Conservation (phyloP, 1,140 invertebrate genomes). For the Chrysomallon squamiferum region DNA sequence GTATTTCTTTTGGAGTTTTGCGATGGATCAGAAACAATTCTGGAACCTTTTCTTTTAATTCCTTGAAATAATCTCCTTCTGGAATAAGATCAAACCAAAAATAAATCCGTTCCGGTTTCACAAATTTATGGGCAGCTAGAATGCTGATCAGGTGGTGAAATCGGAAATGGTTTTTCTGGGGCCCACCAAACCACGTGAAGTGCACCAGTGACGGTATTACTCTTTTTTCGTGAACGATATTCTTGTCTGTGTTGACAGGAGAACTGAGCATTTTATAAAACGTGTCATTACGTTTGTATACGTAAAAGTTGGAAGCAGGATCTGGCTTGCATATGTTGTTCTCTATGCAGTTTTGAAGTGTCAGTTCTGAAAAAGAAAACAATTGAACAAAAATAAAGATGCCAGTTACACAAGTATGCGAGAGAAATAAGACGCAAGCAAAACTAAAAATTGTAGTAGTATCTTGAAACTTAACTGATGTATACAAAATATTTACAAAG, state of each 20-base stretch:
- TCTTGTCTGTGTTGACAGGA: background rate
- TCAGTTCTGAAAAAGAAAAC: too few relatives aligned
- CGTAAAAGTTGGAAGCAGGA: background rate
- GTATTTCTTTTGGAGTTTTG: slow-evolving; percentile 1
- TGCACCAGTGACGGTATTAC: slow-evolving; percentile 10
- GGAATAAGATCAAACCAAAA: slow-evolving; percentile 11
- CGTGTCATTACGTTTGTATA: background rate
- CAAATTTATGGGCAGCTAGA: background rate
- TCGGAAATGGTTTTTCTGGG: background rate
- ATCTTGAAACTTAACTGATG: too few relatives aligned
- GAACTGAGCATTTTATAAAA: background rate
- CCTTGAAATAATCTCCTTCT: background rate
- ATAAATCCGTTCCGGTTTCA: slow-evolving; percentile 4
- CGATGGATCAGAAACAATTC: background rate
- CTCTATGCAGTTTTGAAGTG: too few relatives aligned
- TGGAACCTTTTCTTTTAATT: slow-evolving; percentile 4
- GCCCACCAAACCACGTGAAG: slow-evolving; percentile 4
- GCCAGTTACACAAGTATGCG: too few relatives aligned
- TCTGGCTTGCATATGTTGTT: too few relatives aligned
- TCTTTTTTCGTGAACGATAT: background rate
- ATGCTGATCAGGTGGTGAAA: slow-evolving; percentile 10
- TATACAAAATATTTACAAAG: too few relatives aligned
- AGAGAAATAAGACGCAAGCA: too few relatives aligned
- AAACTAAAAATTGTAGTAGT: too few relatives aligned
- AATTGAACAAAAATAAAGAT: too few relatives aligned